Evolutionary conservation across 1,140 invertebrate genomes (phyloP).

Genomic region (Temnothorax curvispinosus): DNA sequence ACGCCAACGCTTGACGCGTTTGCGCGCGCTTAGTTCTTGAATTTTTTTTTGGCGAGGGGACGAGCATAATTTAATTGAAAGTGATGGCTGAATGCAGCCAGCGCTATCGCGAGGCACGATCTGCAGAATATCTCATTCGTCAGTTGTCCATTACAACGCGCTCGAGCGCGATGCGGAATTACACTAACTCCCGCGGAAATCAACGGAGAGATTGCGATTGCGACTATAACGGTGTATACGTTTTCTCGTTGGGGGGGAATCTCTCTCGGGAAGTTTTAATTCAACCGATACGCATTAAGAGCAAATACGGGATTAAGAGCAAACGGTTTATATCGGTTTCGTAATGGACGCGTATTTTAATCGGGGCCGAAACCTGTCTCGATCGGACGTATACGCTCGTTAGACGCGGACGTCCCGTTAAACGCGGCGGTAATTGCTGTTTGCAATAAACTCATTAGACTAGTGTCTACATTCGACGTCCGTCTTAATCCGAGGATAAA

Average conservation of each 20-base stretch:
- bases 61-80: conserved; percentile 28
- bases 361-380: conserved; percentile 6
- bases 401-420: conserved; percentile 29
- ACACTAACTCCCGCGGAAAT: conserved; percentile 14
- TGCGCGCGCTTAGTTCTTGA: not conserved
- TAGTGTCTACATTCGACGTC: not conserved
- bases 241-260: not conserved
- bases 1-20: not conserved
- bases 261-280: not conserved
- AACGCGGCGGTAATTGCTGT: not conserved
- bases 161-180: conserved; percentile 5
- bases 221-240: conserved; percentile 3
- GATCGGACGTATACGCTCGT: not conserved
- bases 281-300: conserved; percentile 17
- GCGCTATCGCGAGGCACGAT: not conserved
- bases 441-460: conserved; percentile 16
- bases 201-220: not conserved
- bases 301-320: conserved; percentile 32
- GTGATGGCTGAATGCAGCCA: not conserved
- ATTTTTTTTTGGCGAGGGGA: not conserved
- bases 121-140: not conserved
- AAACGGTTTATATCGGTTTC: conserved; percentile 23
- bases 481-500: not conserved
- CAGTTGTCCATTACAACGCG: conserved; percentile 31
- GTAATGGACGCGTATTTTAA: conserved; percentile 5